These are phyloP conservation scores for Rhombomys opimus DNA, from an alignment of 2,113 vertebrate genomes.

Conservation along the genomic window DNA sequence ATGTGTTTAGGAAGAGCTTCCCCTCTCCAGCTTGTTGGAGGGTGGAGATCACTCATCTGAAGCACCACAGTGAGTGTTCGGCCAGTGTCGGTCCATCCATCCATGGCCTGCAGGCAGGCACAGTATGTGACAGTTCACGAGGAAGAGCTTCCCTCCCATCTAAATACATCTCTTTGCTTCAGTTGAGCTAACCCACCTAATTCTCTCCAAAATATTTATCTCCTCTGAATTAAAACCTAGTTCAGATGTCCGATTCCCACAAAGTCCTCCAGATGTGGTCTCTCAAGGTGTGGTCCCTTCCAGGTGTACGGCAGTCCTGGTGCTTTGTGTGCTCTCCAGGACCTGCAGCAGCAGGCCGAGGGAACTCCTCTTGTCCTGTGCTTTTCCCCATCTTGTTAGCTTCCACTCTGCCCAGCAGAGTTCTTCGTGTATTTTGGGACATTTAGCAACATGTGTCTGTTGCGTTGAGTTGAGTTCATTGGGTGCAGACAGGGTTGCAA, in stretches of 20 bases:
- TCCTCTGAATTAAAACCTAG: not conserved
- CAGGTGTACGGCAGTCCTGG: not conserved
- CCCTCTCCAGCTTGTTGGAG: too few relatives aligned
- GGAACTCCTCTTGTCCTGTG: fast-evolving
- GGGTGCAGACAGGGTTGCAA: conserved; percentile 13
- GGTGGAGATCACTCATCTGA: not conserved
- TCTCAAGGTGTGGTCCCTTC: not conserved
- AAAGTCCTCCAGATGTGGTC: not conserved
- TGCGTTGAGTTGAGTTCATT: not conserved
- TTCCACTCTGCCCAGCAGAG: not conserved
- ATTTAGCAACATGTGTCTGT: not conserved
- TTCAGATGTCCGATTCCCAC: not conserved
- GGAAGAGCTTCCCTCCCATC: not conserved
- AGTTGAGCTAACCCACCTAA: not conserved
- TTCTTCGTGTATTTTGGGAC: not conserved
- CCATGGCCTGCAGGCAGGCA: not conserved
- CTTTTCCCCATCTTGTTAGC: not conserved
- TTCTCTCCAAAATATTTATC: not conserved
- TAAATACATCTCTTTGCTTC: not conserved
- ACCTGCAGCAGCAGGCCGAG: fast-evolving
- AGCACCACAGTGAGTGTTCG: not conserved
- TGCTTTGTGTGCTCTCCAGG: not conserved
- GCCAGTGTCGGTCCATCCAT: not conserved
- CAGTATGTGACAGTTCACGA: not conserved
- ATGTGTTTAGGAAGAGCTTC: not conserved